Percentiles rank a stretch among this genome's conserved stretches.
These are phyloP conservation scores for Nemurella pictetii DNA, from an alignment of 2,888 invertebrate species.

Conservation along the genomic window DNA sequence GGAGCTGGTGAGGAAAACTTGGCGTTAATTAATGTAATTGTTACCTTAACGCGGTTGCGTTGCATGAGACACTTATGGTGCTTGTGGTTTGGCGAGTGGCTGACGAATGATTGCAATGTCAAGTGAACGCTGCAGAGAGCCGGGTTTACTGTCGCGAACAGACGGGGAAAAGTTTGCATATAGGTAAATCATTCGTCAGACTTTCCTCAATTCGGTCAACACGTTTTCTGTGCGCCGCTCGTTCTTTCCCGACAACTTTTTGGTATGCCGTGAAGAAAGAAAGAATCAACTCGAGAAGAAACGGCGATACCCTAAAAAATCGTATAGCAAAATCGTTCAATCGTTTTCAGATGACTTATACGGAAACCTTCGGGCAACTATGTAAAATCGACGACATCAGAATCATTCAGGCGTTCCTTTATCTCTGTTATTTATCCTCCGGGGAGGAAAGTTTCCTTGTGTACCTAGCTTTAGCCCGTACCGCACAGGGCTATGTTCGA, in stretches of 20 bases:
- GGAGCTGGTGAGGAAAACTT: neutral
- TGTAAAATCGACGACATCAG: neutral
- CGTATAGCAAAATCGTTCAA: neutral
- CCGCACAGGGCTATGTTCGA: neutral
- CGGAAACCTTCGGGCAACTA: neutral
- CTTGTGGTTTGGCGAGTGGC: neutral
- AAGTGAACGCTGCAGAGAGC: neutral
- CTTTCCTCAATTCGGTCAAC: neutral
- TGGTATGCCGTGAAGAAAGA: neutral
- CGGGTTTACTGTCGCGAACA: neutral
- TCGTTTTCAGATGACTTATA: neutral
- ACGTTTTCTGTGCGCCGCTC: neutral
- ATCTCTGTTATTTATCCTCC: neutral
- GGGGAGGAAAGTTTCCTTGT: neutral
- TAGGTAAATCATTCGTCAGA: neutral
- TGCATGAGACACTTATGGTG: neutral
- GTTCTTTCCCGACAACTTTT: neutral
- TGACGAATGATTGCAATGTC: neutral
- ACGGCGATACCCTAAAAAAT: neutral
- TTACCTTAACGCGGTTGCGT: neutral
- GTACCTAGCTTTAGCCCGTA: neutral
- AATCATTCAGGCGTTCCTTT: neutral
- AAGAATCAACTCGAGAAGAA: neutral
- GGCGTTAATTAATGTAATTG: neutral
- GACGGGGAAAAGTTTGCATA: neutral